Evolutionary conservation across 2,113 vertebrate species (phyloP).

Genomic region (Smithornis capensis): DNA sequence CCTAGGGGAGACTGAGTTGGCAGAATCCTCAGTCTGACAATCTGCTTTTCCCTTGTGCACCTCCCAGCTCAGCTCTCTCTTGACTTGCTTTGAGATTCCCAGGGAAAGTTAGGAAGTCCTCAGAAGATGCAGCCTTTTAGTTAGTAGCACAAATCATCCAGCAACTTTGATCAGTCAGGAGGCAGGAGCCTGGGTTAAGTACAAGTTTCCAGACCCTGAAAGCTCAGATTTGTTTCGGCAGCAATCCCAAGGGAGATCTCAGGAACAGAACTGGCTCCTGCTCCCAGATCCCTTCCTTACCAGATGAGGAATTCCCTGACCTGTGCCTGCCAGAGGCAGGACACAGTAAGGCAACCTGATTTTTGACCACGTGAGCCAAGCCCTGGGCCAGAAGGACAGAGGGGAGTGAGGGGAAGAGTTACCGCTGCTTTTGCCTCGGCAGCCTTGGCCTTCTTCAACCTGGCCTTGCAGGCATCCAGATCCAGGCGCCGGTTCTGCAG

Average conservation of each 20-base stretch:
- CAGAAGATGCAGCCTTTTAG: neutral
- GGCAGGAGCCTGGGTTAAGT: neutral
- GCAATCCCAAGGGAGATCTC: neutral
- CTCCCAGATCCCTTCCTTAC: neutral
- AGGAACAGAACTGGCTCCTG: neutral
- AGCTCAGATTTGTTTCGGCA: neutral
- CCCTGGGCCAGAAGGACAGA: neutral
- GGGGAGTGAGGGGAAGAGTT: slow-evolving; percentile 35
- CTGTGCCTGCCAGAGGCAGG: neutral
- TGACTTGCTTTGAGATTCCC: neutral
- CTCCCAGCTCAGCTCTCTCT: slow-evolving; percentile 44
- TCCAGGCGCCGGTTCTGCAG: slow-evolving; percentile 93
- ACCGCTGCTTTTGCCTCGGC: slow-evolving; percentile 95
- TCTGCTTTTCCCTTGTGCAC: neutral
- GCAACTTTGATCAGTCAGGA: neutral
- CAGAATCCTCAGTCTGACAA: neutral
- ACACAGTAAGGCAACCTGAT: neutral
- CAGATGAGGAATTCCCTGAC: neutral
- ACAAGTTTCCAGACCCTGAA: neutral
- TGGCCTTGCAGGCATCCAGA: slow-evolving; percentile 92
- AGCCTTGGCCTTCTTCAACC: slow-evolving; percentile 92
- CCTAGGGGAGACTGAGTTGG: neutral
- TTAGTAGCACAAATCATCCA: neutral
- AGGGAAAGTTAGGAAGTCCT: neutral
- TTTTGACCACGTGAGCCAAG: neutral